Base-by-base conservation (phyloP, 2,113 vertebrate genomes). In the Rhineura floridana region DNA sequence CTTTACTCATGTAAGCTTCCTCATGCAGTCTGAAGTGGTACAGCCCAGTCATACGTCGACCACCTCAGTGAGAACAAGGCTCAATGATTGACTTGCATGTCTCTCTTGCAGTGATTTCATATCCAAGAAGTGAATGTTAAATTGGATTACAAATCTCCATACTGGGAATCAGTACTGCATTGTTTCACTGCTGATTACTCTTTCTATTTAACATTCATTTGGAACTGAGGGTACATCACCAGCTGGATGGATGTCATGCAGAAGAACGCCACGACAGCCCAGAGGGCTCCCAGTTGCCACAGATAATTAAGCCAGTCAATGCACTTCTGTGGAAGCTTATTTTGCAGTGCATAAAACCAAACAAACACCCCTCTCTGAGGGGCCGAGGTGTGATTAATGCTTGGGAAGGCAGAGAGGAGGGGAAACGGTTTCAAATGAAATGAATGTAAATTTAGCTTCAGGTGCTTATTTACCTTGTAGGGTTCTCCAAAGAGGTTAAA, bases 401-500 rank as follows among this genome's bases (percentile, higher is more conserved):
- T 84, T 86, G 1, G 73, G 69, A 10, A 10, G 10, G 78, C 75
- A 67, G 81, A 88, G 36, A 13, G 70, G 63, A 63, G 76, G 87
- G 52, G 42, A 6, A 44, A 1, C n/a, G 25, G 19, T 76, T 12
- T 52, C 36, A 91, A 92, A 87, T 0, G 7, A 36, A 83, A 93
- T 28, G 11, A 91, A 76, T 8, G 2, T 82, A 67, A 50, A 67
- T n/a, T 6, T 42, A 19, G 46, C 19, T 52, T 9, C 44, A 19
- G 44, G 55, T 13, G 1, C 4, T 9, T 23, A 83, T 90, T 95
- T 97, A 99, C 98, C 98, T 99, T 99, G 94, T 99, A 99, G 63
- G 99, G 98, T 90, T 99, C 98, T 91, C 98, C 98, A 91, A 99
- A 99, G 93, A 99, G 98, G 97, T 99, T 99, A 97, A 99, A 99